A percentile compares a stretch with the other conserved stretches of the same genome.
phyloP scores from a whole-genome alignment of 2,888 invertebrate genomes.

The Andrena camellia region DNA sequence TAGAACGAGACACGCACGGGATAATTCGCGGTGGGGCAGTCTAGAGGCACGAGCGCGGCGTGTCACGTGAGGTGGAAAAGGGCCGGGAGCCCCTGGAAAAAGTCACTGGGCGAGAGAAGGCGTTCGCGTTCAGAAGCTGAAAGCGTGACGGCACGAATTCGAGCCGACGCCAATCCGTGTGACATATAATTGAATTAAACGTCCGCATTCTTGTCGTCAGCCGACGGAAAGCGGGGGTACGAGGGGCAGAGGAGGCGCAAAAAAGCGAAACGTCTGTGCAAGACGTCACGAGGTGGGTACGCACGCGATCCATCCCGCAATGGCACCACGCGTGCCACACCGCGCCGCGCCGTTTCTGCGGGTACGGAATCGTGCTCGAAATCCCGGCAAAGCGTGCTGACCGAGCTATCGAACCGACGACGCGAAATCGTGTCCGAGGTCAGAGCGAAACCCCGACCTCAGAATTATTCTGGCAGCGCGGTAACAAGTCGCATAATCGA shows the following conservation, averaged over 20 bases:
- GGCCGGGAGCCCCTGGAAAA: constrained; percentile 26
- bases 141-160: constrained; percentile 70
- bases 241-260: constrained; percentile 10
- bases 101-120: constrained; percentile 12
- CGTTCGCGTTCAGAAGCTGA: constrained; percentile 26
- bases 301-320: no score
- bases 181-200: constrained; percentile 66
- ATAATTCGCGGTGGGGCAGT: constrained; percentile 21
- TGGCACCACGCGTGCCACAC: no score
- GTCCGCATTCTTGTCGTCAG: constrained; percentile 52
- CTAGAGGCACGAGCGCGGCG: constrained; percentile 15
- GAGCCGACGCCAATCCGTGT: constrained; percentile 55
- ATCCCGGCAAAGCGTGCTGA: no score
- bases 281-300: constrained; percentile 20
- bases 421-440: neutral
- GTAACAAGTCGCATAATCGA: constrained; percentile 26
- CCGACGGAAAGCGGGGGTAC: constrained; percentile 34
- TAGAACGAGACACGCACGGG: constrained; percentile 14
- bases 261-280: constrained; percentile 23
- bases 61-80: constrained; percentile 39
- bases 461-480: neutral
- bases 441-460: constrained; percentile 7
- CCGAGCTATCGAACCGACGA: no score
- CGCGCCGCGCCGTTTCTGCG: neutral
- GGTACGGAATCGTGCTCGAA: neutral